Evolutionary conservation across 2,888 invertebrate species (phyloP), one percentile per base, ranked within the genome.

Genomic region (Sesia bembeciformis): DNA sequence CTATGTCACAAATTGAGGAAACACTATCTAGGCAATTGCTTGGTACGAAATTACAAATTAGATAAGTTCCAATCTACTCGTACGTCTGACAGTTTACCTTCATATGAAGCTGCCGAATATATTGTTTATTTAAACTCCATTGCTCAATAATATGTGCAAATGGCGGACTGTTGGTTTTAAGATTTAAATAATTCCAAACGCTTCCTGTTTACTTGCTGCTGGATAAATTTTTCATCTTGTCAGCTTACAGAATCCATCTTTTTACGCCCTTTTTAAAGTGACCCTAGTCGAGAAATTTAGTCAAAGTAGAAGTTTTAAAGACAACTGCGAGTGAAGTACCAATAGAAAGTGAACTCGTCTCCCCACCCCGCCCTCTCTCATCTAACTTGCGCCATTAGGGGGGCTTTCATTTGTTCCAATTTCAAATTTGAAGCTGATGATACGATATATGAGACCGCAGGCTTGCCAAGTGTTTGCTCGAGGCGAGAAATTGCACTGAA

Each of bases 351-450:
- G 60, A 58, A 65, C 62, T 61, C 61, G 60, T 59, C 61, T 64
- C 57, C 60, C 66, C 71, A 68, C 66, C 68, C 60, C 67, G 59
- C 74, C 76, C 78, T 73, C 75, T 78, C 74, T 88, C 87, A 89
- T 89, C 86, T 86, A 89, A 89, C 88, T 89, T 89, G 72, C 68
- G 70, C 81, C 88, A 85, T 89, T 89, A 87, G 84, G 72, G 77
- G 78, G 78, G 75, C 78, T 81, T 83, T 81, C 78, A 80, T 86
- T 87, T 86, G 83, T 88, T 86, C 88, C 87, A 89, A 88, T 88
- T 89, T 84, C 78, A 86, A 89, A 88, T 88, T 88, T 88, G 81
- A 81, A 83, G 81, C 81, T 82, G 81, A 81, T 78, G 80, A 76
- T 70, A 72, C 78, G 61, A 78, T 81, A 79, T 83, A 78, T 82